These are phyloP conservation scores for Itoplectis maculator DNA, from an alignment of 2,888 invertebrate genomes.

Conservation along the genomic window DNA sequence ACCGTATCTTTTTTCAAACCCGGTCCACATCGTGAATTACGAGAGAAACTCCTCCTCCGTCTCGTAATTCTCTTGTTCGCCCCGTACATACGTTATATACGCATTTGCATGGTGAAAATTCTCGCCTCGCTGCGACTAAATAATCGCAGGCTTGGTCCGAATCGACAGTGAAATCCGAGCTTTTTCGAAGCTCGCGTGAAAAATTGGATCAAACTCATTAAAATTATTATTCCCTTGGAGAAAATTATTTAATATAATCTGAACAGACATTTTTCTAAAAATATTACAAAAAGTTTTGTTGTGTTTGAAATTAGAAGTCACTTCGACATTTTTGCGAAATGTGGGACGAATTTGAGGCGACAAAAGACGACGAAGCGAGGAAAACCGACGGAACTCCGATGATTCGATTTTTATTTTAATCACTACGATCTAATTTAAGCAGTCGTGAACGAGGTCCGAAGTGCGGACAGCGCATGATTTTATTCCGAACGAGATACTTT, in stretches of 20 bases:
- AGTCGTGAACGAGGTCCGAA: neutral
- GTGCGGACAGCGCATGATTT: neutral
- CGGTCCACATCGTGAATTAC: slow-evolving; percentile 57
- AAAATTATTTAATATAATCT: no score
- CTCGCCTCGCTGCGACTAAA: slow-evolving; percentile 15
- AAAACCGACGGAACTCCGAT: neutral
- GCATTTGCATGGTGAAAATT: slow-evolving; percentile 41
- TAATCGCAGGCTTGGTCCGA: slow-evolving; percentile 33
- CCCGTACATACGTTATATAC: slow-evolving; percentile 19
- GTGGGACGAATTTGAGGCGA: neutral
- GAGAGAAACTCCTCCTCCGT: slow-evolving; percentile 56
- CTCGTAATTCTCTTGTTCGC: slow-evolving; percentile 62
- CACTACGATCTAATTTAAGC: no score
- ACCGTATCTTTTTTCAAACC: slow-evolving; percentile 52
- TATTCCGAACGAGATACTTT: neutral
- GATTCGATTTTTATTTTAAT: no score
- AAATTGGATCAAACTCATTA: neutral
- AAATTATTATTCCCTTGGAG: no score
- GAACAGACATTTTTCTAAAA: no score
- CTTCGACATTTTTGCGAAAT: neutral
- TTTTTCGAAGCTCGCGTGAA: neutral
- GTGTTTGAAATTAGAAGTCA: no score
- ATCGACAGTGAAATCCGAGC: slow-evolving; percentile 46
- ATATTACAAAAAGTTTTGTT: no score
- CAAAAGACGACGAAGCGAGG: neutral